Percentiles rank a stretch among this genome's conserved stretches.
Evolutionary conservation across 2,888 invertebrate species (phyloP).

Genomic region (Venustoraphidia nigricollis): DNA sequence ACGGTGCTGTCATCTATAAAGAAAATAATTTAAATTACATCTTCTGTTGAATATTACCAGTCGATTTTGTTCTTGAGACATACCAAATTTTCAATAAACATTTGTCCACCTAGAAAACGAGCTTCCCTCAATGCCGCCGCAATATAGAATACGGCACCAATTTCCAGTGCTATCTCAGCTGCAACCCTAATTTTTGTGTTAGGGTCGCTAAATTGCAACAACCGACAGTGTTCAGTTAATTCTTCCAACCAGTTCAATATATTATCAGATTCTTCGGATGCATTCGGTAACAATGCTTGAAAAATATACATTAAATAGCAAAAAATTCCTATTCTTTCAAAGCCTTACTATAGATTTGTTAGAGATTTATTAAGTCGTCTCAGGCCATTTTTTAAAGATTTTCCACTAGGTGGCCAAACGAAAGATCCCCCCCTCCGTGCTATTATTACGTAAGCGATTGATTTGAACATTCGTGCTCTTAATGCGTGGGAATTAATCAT

Average conservation of each 20-base stretch:
- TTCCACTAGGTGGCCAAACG: too few species aligned
- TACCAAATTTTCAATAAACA: conserved; percentile 92
- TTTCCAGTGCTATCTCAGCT: conserved; percentile 62
- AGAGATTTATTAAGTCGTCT: too few species aligned
- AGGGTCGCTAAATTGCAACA: conserved; percentile 45
- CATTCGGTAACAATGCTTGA: conserved; percentile 1
- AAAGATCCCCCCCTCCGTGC: too few species aligned
- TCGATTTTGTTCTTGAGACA: conserved; percentile 24
- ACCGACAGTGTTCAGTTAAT: conserved; percentile 50
- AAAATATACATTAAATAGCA: background rate
- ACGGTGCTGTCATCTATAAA: conserved; percentile 69
- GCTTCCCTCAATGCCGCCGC: conserved; percentile 75
- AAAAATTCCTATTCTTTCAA: too few species aligned
- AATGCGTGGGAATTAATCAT: too few species aligned
- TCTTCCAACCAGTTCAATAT: conserved; percentile 53
- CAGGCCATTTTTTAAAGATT: too few species aligned
- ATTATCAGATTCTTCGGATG: conserved; percentile 13
- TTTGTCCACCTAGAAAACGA: conserved; percentile 76
- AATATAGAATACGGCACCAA: conserved; percentile 75
- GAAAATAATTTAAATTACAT: conserved; percentile 3
- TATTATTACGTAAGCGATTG: too few species aligned
- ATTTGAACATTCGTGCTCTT: too few species aligned
- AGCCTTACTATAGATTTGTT: too few species aligned
- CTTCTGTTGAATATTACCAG: too few species aligned
- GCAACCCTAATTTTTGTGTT: conserved; percentile 52